Evolutionary conservation across 1,140 invertebrate species (phyloP).

Genomic region (Ostrea denselamellosa): DNA sequence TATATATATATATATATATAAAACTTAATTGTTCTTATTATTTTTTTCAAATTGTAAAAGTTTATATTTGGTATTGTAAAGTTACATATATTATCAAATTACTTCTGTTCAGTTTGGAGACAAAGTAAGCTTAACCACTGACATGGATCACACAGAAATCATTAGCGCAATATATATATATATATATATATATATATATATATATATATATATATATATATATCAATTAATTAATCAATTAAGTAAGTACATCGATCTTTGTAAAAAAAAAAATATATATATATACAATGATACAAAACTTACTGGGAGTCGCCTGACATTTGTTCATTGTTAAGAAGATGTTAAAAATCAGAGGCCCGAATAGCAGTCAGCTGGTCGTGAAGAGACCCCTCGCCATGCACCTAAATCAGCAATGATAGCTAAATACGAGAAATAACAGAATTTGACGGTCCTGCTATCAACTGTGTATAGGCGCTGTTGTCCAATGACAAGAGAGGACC

Average conservation of each 20-base stretch:
- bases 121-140: too few species aligned
- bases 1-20: too few species aligned
- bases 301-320: constrained; percentile 20
- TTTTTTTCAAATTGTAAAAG: too few species aligned
- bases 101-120: too few species aligned
- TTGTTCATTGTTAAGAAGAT: constrained; percentile 34
- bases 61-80: too few species aligned
- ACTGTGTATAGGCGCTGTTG: background rate
- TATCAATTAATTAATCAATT: too few species aligned
- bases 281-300: background rate
- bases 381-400: constrained; percentile 6
- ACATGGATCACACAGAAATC: too few species aligned
- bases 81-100: too few species aligned
- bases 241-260: background rate
- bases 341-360: background rate
- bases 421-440: background rate
- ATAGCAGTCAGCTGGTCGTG: background rate
- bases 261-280: background rate
- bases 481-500: constrained; percentile 15
- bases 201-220: too few species aligned
- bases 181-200: too few species aligned
- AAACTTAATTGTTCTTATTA: too few species aligned
- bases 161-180: too few species aligned
- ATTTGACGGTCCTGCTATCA: constrained; percentile 23
- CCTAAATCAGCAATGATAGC: background rate